These are phyloP conservation scores for Drosophila trapezifrons DNA, from an alignment of 1,140 invertebrate species.

Conservation along the genomic window DNA sequence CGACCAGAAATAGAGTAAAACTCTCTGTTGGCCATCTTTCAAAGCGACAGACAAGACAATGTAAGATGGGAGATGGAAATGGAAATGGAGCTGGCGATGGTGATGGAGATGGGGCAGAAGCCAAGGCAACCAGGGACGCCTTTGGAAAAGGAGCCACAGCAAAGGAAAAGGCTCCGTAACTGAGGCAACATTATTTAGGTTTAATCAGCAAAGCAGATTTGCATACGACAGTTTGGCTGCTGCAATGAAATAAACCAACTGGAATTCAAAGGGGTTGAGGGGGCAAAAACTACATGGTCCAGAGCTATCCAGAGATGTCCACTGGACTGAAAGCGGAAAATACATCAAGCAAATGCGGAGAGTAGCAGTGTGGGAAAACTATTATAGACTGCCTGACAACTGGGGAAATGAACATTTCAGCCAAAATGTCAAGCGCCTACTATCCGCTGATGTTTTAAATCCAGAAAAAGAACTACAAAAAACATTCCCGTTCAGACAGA, in stretches of 20 bases:
- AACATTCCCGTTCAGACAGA: neutral
- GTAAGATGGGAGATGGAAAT: constrained; percentile 33
- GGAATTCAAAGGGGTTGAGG: constrained; percentile 67
- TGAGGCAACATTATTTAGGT: constrained; percentile 77
- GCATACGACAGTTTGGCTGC: constrained; percentile 67
- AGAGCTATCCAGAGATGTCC: constrained; percentile 32
- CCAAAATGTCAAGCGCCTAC: constrained; percentile 65
- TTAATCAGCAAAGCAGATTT: constrained; percentile 82
- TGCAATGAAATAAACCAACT: constrained; percentile 78
- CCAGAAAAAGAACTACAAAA: constrained; percentile 1
- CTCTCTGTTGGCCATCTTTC: constrained; percentile 33
- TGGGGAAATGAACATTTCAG: constrained; percentile 77
- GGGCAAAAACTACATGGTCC: constrained; percentile 5
- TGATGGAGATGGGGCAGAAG: constrained; percentile 6
- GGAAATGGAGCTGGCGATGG: constrained; percentile 19
- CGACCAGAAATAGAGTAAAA: neutral
- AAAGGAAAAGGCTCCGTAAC: constrained; percentile 57
- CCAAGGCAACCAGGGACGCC: neutral
- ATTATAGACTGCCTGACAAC: constrained; percentile 77
- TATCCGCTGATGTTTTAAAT: constrained; percentile 16
- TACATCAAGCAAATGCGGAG: constrained; percentile 67
- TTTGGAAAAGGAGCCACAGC: constrained; percentile 44
- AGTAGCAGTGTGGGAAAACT: constrained; percentile 49
- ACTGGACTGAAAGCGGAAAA: constrained; percentile 31
- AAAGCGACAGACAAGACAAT: constrained; percentile 46